Conservation (phyloP, 1,140 invertebrate species). For the Druon quercuslanigerum region DNA sequence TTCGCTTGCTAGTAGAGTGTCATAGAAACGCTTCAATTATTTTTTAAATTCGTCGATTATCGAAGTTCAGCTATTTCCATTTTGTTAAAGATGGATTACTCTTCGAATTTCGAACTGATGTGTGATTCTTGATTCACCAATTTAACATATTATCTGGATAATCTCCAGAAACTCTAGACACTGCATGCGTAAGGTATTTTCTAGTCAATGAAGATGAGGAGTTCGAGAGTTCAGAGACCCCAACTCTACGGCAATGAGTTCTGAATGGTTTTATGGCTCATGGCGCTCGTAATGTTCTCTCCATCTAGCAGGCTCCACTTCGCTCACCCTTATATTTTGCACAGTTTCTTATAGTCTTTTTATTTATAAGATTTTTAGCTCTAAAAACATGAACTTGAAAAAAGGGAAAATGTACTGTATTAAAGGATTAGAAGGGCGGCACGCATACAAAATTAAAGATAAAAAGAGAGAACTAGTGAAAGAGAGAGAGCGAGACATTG, state of each 20-base stretch:
- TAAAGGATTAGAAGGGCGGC: conserved; percentile 10
- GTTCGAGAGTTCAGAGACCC: conserved; percentile 40
- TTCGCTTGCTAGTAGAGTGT: neutral
- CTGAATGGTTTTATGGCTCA: conserved; percentile 51
- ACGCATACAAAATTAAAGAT: conserved; percentile 25
- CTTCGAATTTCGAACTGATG: neutral
- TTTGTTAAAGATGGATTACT: conserved; percentile 1
- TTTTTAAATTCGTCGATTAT: neutral
- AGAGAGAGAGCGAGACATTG: neutral
- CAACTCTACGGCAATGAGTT: conserved; percentile 47
- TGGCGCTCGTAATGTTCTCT: conserved; percentile 36
- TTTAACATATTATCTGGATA: too few relatives aligned
- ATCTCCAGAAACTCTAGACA: neutral
- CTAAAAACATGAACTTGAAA: neutral
- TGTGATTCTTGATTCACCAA: too few relatives aligned
- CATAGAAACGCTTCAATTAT: conserved; percentile 13
- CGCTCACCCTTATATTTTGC: conserved; percentile 18
- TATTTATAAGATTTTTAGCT: neutral
- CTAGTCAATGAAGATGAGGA: conserved; percentile 28
- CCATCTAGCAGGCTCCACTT: conserved; percentile 31
- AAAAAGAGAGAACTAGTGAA: neutral
- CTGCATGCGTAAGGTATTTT: conserved; percentile 6
- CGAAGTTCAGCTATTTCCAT: neutral
- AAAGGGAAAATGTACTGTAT: neutral
- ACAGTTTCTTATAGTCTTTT: neutral